Base-by-base conservation (phyloP, 2,797 vertebrate species). In the Ataeniobius toweri region DNA sequence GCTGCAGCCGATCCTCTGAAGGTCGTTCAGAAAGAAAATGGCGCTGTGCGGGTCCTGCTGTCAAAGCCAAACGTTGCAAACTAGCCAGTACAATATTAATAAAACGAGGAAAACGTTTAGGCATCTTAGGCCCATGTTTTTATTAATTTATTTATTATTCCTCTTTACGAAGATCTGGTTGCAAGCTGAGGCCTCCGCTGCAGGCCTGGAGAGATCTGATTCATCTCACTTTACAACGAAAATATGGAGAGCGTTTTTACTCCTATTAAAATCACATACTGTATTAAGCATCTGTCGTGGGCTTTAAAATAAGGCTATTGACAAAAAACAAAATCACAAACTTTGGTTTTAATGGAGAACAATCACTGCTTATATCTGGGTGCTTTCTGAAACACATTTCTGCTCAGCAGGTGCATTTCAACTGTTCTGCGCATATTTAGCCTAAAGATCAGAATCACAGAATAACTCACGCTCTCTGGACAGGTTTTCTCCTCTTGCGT, bases 401-500 rank as follows among this genome's bases (percentile, higher is more conserved):
- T 13, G 50, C 18, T n/a, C 50, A 55, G 71, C 71, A 56, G 71
- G 71, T 72, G 50, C 48, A 24, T 10, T 18, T 67, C 36, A 24
- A 44, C 39, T 31, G 59, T 6, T 36, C 28, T 36, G 59, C 20
- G 20, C 41, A 7, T 14, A n/a, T 46, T 44, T 7, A 26, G 10
- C 5, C 2, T 46, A 0, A 69, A 44, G 24, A n/a, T 0, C 24
- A 69, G 24, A 46, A 46, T 46, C 12, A 26, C 24, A 46, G 13
- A 5, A 18, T 0, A 6, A 95, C 95, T 96, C 75, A 96, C 95
- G 87, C 81, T 89, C 94, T 93, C 81, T 93, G 94, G n/a, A 93
- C 93, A 0, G 95, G 94, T 93, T 95, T 95, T 88, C 95, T 96
- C 92, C 95, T 91, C 92, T 93, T 95, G 81, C 95, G 94, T 79